Evolutionary conservation across 2,797 vertebrate species (phyloP).

Genomic region (Amniataba percoides): DNA sequence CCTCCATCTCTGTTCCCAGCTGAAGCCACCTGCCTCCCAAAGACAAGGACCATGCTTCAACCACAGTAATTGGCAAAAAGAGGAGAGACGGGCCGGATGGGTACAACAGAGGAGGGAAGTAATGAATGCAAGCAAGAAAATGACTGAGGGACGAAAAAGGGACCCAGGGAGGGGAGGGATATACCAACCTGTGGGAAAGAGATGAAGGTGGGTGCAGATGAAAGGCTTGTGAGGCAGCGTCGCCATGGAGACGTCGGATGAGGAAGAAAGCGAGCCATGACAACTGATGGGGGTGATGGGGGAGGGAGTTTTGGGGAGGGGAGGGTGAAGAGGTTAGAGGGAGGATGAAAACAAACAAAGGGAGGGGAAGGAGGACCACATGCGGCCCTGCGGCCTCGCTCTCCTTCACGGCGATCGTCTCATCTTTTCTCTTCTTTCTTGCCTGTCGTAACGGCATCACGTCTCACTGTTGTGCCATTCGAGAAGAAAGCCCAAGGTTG

Average conservation of each 20-base stretch:
- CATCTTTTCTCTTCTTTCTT: neutral
- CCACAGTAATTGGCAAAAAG: constrained; percentile 66
- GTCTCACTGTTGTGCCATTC: constrained; percentile 5
- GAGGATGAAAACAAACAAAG: constrained; percentile 49
- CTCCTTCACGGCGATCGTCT: neutral
- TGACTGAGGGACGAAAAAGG: constrained; percentile 29
- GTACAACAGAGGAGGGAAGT: constrained; percentile 38
- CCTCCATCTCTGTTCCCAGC: constrained; percentile 25
- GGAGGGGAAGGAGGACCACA: neutral
- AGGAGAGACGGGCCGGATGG: constrained; percentile 42
- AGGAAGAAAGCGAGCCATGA: constrained; percentile 77
- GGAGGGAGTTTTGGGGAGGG: neutral
- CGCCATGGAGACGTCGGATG: constrained; percentile 78
- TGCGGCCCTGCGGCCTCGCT: neutral
- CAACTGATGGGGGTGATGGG: constrained; percentile 56
- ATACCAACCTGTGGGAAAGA: constrained; percentile 52
- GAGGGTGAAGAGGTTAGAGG: constrained; percentile 38
- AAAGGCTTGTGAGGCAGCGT: constrained; percentile 66
- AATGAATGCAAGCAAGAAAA: constrained; percentile 55
- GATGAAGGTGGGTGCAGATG: constrained; percentile 57
- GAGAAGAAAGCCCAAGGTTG: constrained; percentile 4
- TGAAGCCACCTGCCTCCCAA: constrained; percentile 56
- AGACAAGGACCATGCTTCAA: constrained; percentile 56
- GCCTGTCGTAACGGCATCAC: neutral
- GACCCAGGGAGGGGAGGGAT: constrained; percentile 46